Evolutionary conservation across 2,113 vertebrate genomes (phyloP).

Genomic region (Chaenocephalus aceratus): DNA sequence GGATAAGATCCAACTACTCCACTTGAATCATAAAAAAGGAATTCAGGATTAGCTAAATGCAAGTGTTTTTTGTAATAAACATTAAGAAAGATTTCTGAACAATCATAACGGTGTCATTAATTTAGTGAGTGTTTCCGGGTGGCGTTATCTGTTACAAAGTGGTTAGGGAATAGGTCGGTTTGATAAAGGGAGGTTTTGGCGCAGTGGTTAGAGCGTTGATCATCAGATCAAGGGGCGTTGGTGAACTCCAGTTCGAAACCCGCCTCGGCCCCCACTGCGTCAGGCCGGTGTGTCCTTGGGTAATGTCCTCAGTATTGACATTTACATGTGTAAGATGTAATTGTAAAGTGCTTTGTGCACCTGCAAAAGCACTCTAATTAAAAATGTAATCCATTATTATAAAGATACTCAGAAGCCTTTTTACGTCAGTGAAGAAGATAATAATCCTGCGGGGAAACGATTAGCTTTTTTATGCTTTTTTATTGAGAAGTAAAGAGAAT

Average conservation of each 20-base stretch:
- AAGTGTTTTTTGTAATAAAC: conserved; percentile 3
- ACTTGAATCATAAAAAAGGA: background rate
- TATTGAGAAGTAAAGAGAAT: background rate
- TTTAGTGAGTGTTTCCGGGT: background rate
- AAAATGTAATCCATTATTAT: too few relatives aligned
- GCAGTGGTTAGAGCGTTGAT: too few relatives aligned
- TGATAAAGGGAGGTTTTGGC: background rate
- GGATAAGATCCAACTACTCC: conserved; percentile 11
- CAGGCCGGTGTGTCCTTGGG: too few relatives aligned
- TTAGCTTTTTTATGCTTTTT: background rate
- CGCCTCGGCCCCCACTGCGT: too few relatives aligned
- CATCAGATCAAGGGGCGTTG: too few relatives aligned
- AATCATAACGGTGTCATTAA: conserved; percentile 17
- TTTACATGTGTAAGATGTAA: too few relatives aligned
- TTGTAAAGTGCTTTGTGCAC: too few relatives aligned
- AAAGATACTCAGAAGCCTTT: conserved; percentile 13
- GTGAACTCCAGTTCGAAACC: too few relatives aligned
- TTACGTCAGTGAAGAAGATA: conserved; percentile 12
- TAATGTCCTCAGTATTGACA: too few relatives aligned
- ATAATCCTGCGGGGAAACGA: background rate
- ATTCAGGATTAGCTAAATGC: background rate
- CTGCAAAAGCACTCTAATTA: too few relatives aligned
- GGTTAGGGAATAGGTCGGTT: conserved; percentile 14
- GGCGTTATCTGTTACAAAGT: conserved; percentile 15
- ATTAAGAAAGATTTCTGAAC: background rate